These are phyloP conservation scores for Hyalella azteca DNA, from an alignment of 2,888 invertebrate genomes.

Conservation along the genomic window DNA sequence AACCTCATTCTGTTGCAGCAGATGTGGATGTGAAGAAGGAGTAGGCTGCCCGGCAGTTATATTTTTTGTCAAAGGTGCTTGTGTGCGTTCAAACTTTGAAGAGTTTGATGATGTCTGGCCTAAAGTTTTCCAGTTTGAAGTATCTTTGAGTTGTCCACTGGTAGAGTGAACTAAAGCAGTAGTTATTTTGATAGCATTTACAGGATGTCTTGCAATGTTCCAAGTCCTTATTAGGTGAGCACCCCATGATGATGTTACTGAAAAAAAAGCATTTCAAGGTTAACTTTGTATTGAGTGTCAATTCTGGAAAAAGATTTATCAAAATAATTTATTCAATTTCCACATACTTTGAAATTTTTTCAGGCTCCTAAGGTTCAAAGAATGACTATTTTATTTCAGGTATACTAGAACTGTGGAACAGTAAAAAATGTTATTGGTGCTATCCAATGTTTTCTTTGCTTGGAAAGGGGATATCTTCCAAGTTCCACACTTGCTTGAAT, in stretches of 20 bases:
- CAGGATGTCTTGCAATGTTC: neutral
- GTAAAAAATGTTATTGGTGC: too few relatives aligned
- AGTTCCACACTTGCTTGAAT: too few relatives aligned
- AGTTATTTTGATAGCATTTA: neutral
- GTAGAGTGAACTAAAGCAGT: neutral
- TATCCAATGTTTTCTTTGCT: too few relatives aligned
- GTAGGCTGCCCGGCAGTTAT: slow-evolving; percentile 48
- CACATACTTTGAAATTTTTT: too few relatives aligned
- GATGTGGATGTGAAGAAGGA: slow-evolving; percentile 54
- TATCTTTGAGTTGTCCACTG: neutral
- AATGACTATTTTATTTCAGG: too few relatives aligned
- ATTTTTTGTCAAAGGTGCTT: neutral
- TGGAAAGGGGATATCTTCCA: too few relatives aligned
- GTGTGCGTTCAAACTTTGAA: neutral
- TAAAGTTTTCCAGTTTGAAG: neutral
- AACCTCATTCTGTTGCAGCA: slow-evolving; percentile 53
- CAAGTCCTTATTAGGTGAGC: neutral
- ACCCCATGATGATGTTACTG: neutral
- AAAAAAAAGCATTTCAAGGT: neutral
- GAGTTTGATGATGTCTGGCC: neutral
- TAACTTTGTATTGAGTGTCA: neutral
- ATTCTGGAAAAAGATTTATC: neutral
- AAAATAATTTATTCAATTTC: neutral
- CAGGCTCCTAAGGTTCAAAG: too few relatives aligned
- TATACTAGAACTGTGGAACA: too few relatives aligned